Evolutionary conservation across 2,113 vertebrate species (phyloP).

Genomic region (Uria aalge): DNA sequence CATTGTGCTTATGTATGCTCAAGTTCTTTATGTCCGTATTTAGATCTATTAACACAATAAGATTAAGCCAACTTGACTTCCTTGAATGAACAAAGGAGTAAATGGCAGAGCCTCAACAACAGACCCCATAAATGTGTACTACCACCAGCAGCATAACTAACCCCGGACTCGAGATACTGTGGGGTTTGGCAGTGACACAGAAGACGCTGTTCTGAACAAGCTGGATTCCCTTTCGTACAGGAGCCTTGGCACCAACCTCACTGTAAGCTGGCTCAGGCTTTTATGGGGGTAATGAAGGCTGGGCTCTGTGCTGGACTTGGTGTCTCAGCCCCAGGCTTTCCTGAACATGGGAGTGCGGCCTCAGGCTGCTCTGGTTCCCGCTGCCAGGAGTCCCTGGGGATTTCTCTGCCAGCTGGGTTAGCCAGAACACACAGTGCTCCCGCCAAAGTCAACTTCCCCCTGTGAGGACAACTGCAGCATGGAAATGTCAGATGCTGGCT

Average conservation of each 20-base stretch:
- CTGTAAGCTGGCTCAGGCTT: background rate
- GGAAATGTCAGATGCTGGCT: background rate
- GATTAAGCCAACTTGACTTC: conserved; percentile 44
- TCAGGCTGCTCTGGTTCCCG: background rate
- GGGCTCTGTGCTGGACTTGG: background rate
- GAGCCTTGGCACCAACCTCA: conserved; percentile 5
- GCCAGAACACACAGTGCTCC: conserved; percentile 28
- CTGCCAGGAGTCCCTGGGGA: background rate
- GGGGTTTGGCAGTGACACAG: conserved; percentile 40
- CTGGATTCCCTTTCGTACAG: background rate
- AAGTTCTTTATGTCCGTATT: conserved; percentile 46
- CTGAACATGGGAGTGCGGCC: background rate
- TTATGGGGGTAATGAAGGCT: background rate
- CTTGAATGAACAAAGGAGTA: conserved; percentile 15
- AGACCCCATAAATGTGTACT: background rate
- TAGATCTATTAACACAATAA: conserved; percentile 28
- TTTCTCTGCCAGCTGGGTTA: conserved; percentile 2
- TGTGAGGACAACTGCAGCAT: background rate
- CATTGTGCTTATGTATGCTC: conserved; percentile 29
- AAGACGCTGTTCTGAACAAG: background rate
- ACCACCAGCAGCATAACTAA: conserved; percentile 8
- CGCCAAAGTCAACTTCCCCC: conserved; percentile 40
- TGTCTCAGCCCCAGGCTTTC: background rate
- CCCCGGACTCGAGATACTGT: background rate
- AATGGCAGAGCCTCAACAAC: conserved; percentile 17